Base-by-base conservation (phyloP, 2,797 vertebrate genomes). In the Platyrinchus mystaceus region DNA sequence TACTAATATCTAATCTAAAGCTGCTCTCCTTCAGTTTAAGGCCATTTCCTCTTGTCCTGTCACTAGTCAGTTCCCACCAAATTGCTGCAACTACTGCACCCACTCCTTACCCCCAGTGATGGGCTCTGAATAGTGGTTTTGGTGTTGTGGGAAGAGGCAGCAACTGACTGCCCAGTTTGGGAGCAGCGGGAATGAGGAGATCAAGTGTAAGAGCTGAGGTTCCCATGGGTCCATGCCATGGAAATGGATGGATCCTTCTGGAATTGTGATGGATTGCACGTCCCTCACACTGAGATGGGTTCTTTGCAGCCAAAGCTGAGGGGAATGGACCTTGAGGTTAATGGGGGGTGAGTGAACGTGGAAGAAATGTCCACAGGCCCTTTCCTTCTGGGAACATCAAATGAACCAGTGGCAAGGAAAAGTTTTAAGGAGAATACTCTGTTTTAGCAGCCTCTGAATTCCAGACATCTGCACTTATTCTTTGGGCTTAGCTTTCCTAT, bases 11-110 rank as follows among this genome's bases (percentile, higher is more conserved):
- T 6, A 22, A 69, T 30, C 9, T 37, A n/a, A 56, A 83, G 36
- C n/a, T 63, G 1, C 4, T 17, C 10, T 39, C 8, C 32, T 58
- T 44, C 28, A 30, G 0, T 12, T 44, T 50, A 16, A 50, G 7
- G 12, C 8, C 56, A n/a, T 58, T 7, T 2, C 17, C 17, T 46
- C 10, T 23, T 58, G 20, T 39, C 24, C 8, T 64, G 3, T 34
- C 14, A 46, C 24, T 63, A 24, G 93, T 91, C 95, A 92, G 95
- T 98, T 98, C 47, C 41, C 97, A 97, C 97, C 97, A 98, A 97
- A 97, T 96, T 86, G 90, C 93, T 96, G 93, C 89, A 96, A 59
- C 97, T 96, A 83, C 96, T 95, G 92, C 52, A 67, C 75, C 18
- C 50, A 16, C 62, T 76, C 30, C 6, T 46, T 62, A 22, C 67